phyloP scores from a whole-genome alignment of 2,113 vertebrate genomes.

The Bufo bufo region DNA sequence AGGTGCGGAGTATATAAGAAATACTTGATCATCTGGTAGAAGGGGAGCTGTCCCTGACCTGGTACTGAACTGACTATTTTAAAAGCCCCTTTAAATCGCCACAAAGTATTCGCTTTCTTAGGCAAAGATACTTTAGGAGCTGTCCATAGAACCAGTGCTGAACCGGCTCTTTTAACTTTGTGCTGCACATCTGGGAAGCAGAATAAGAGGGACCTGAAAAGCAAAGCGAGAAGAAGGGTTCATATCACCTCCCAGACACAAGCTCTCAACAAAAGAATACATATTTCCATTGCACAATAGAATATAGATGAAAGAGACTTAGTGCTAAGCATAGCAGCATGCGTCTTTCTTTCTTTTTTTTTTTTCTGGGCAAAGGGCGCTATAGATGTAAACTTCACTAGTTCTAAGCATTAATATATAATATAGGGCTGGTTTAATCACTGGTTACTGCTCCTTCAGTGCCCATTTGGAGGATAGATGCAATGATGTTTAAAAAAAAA shows the following conservation, averaged over 20 bases:
- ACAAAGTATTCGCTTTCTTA: slow-evolving; percentile 31
- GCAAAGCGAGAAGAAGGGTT: not conserved
- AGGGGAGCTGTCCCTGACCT: slow-evolving; percentile 40
- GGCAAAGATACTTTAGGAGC: not conserved
- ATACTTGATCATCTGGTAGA: not conserved
- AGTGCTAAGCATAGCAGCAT: not conserved
- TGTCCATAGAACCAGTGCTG: not conserved
- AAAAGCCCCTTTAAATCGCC: not conserved
- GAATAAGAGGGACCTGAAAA: slow-evolving; percentile 1
- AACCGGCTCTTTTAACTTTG: slow-evolving; percentile 32
- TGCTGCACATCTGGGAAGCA: slow-evolving; percentile 25
- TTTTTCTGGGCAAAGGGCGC: not conserved
- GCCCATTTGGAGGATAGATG: not conserved
- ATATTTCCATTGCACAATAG: not conserved
- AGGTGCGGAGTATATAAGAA: not conserved
- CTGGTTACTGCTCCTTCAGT: not conserved
- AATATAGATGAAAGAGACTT: not conserved
- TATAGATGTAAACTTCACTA: slow-evolving; percentile 9
- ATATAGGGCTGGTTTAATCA: not conserved
- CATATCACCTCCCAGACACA: not conserved
- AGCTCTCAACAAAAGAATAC: not conserved
- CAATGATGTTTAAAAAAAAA: not conserved
- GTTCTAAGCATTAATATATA: not conserved
- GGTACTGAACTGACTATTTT: slow-evolving; percentile 40
- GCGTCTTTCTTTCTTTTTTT: not conserved